Evolutionary conservation across 2,888 invertebrate species (phyloP).

Genomic region (Sylvicola cinctus): DNA sequence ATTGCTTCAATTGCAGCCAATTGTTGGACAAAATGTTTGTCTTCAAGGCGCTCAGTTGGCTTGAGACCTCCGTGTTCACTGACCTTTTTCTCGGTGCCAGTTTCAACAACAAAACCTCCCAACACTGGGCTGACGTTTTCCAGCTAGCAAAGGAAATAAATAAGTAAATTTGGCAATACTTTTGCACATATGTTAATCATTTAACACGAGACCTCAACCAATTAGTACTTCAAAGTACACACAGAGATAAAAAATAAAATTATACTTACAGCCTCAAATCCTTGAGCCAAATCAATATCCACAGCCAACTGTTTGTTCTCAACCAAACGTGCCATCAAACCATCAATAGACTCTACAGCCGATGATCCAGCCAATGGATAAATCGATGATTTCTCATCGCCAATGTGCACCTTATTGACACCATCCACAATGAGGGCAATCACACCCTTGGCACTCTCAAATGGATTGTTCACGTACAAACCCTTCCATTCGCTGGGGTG

Average conservation of each 20-base stretch:
- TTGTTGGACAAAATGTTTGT: conserved; percentile 18
- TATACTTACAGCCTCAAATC: conserved; percentile 37
- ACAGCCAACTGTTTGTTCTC: conserved; percentile 37
- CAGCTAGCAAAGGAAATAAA: no score
- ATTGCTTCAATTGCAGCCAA: conserved; percentile 14
- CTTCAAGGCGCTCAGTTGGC: conserved; percentile 16
- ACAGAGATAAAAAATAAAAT: no score
- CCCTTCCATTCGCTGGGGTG: conserved; percentile 50
- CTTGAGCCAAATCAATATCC: conserved; percentile 40
- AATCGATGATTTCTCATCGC: conserved; percentile 9
- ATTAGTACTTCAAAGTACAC: no score
- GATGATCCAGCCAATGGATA: conserved; percentile 15
- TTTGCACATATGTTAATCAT: no score
- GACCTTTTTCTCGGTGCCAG: no score
- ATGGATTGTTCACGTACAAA: conserved; percentile 44
- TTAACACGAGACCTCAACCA: no score
- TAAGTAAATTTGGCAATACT: conserved; percentile 1
- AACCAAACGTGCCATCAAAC: conserved; percentile 36
- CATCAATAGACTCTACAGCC: conserved; percentile 22
- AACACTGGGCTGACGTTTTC: no score
- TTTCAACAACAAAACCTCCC: no score
- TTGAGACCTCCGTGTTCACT: no score
- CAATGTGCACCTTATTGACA: conserved; percentile 24
- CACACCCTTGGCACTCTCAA: conserved; percentile 48
- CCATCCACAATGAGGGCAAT: conserved; percentile 53